Percentiles rank a stretch among this genome's conserved stretches.
These are phyloP conservation scores for Holothuria leucospilota DNA, from an alignment of 53 echinoderm and acorn worm species.

Conservation along the genomic window DNA sequence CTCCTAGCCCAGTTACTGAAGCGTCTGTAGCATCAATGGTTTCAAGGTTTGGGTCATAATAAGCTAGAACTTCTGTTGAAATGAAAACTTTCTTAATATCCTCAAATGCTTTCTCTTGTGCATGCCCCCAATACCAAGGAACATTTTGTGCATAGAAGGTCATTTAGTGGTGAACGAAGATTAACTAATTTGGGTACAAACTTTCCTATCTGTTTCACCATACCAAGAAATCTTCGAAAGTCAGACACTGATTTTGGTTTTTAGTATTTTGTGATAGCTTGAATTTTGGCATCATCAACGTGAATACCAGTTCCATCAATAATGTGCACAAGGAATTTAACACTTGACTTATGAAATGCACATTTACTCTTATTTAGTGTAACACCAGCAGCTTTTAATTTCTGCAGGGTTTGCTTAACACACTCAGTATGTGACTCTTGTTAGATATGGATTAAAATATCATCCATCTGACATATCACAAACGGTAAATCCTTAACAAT, in stretches of 20 bases:
- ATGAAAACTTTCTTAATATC: constrained; percentile 8
- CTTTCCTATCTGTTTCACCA: constrained; percentile 74
- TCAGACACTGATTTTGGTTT: constrained; percentile 62
- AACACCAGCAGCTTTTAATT: no score
- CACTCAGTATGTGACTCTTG: no score
- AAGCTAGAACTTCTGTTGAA: constrained; percentile 40
- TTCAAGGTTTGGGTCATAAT: background rate
- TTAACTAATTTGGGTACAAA: constrained; percentile 60
- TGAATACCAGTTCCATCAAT: constrained; percentile 45
- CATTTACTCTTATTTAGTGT: constrained; percentile 56
- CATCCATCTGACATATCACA: no score
- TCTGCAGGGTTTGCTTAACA: constrained; percentile 25
- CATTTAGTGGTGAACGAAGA: constrained; percentile 49
- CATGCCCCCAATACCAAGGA: constrained; percentile 66
- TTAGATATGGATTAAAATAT: no score
- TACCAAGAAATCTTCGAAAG: constrained; percentile 68
- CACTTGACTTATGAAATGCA: constrained; percentile 7
- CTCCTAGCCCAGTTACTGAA: constrained; percentile 55
- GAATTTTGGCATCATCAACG: constrained; percentile 48
- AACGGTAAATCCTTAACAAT: no score
- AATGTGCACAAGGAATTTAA: constrained; percentile 62
- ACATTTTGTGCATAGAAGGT: constrained; percentile 59
- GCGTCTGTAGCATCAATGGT: constrained; percentile 53
- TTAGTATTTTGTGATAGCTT: constrained; percentile 54
- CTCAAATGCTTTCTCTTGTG: constrained; percentile 39